phyloP scores from a whole-genome alignment of 2,888 invertebrate genomes.

The Clivina fossor region DNA sequence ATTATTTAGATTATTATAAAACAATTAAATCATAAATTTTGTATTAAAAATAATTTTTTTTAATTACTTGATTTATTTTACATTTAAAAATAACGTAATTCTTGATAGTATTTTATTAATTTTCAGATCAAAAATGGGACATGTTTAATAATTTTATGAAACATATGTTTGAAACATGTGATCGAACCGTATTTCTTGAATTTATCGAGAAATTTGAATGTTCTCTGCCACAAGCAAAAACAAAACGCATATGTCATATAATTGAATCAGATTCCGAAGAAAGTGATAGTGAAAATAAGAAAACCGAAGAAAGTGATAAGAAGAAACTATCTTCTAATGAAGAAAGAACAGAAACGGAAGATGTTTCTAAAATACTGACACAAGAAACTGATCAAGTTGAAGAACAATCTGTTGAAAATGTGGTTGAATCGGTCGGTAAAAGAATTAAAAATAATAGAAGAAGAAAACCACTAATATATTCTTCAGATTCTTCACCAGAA shows the following conservation, averaged over 20 bases:
- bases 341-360: constrained; percentile 28
- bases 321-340: constrained; percentile 33
- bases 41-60: no score
- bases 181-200: constrained; percentile 46
- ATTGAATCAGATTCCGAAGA: constrained; percentile 60
- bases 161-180: constrained; percentile 46
- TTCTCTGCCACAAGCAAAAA: constrained; percentile 54
- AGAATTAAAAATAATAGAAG: constrained; percentile 38
- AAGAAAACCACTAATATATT: constrained; percentile 21
- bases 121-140: constrained; percentile 45
- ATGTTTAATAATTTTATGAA: constrained; percentile 46
- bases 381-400: constrained; percentile 31
- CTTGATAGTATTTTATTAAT: neutral
- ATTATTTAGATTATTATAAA: no score
- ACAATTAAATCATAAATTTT: no score
- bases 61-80: no score
- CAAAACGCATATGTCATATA: constrained; percentile 61
- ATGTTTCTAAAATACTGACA: constrained; percentile 30
- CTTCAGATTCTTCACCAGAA: constrained; percentile 30
- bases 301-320: constrained; percentile 37
- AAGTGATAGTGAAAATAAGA: constrained; percentile 40
- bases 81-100: no score
- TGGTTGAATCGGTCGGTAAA: constrained; percentile 36
- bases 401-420: constrained; percentile 24
- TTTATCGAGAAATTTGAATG: constrained; percentile 54